Conservation (phyloP, 2,888 invertebrate genomes). For the Carpatolechia fugitivella region DNA sequence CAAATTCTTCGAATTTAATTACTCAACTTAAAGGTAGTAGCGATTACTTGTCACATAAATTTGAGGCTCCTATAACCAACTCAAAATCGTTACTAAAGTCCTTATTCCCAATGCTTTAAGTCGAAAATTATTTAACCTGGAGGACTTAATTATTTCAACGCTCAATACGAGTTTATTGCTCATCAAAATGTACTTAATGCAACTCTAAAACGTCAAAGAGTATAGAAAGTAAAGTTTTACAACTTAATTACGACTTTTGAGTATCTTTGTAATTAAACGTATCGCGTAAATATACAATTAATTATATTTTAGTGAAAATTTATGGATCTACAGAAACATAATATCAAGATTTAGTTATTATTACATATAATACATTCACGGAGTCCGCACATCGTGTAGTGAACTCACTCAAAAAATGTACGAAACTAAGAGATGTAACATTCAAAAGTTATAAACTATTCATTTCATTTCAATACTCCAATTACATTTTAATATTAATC, state of each 20-base stretch:
- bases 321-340: neutral
- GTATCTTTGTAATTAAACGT: neutral
- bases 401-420: too few species aligned
- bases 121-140: neutral
- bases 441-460: too few species aligned
- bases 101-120: neutral
- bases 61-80: conserved; percentile 12
- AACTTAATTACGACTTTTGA: neutral
- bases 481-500: too few species aligned
- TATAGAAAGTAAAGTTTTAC: neutral
- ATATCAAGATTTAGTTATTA: too few species aligned
- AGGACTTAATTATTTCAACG: neutral
- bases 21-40: conserved; percentile 33
- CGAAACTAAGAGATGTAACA: too few species aligned
- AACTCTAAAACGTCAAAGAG: neutral
- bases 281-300: conserved; percentile 6
- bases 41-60: conserved; percentile 50
- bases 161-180: conserved; percentile 7
- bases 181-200: conserved; percentile 3
- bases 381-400: too few species aligned
- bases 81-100: neutral
- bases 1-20: conserved; percentile 29
- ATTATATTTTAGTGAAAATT: neutral
- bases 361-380: too few species aligned
- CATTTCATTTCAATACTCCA: too few species aligned